These are phyloP conservation scores for Peromyscus nudipes DNA, from an alignment of 2,797 vertebrate genomes.

Conservation along the genomic window DNA sequence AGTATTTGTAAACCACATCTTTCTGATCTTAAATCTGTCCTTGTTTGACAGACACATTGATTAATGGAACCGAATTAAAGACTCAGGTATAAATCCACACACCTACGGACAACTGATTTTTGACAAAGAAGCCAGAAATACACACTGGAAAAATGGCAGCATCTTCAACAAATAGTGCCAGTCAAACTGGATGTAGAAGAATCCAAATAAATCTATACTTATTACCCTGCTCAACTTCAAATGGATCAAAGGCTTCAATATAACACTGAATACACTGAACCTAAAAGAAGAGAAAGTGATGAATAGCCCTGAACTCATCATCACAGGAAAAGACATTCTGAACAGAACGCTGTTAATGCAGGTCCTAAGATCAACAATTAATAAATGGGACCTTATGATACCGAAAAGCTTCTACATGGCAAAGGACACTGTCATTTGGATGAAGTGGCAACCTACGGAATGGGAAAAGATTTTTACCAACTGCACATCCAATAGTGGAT, in stretches of 20 bases:
- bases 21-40: slow-evolving; percentile 11
- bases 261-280: not conserved
- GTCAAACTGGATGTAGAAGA: not conserved
- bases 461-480: not conserved
- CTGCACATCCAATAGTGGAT: not conserved
- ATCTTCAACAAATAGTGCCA: not conserved
- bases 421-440: not conserved
- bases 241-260: not conserved
- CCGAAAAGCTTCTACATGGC: not conserved
- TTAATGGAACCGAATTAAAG: not conserved
- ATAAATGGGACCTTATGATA: not conserved
- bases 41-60: not conserved
- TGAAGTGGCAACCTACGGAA: not conserved
- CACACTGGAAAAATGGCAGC: not conserved
- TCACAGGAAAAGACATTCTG: not conserved
- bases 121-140: not conserved
- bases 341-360: not conserved
- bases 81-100: not conserved
- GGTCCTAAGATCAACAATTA: not conserved
- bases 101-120: not conserved
- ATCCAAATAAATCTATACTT: not conserved
- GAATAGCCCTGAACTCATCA: not conserved
- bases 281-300: not conserved
- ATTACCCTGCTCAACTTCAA: not conserved
- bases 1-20: not conserved